Evolutionary conservation across 2,888 invertebrate genomes (phyloP).

Genomic region (Creontiades dilutus): DNA sequence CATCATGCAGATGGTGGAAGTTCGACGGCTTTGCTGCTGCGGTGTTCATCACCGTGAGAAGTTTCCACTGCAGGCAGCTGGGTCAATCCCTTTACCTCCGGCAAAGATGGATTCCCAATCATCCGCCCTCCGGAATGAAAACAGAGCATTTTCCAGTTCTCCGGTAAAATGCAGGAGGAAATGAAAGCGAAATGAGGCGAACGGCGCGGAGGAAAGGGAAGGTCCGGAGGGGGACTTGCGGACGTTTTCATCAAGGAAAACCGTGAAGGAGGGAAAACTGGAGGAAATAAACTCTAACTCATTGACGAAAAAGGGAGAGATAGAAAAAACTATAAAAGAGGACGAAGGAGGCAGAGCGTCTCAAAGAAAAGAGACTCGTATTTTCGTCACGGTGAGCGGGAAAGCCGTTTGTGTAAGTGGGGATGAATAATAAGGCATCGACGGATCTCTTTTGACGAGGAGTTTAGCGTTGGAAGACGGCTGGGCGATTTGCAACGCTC

Average conservation of each 20-base stretch:
- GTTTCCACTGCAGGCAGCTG: no score
- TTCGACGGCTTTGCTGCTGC: no score
- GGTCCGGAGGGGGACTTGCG: not conserved
- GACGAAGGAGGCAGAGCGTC: not conserved
- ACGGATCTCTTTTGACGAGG: not conserved
- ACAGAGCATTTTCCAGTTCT: not conserved
- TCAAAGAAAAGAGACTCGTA: not conserved
- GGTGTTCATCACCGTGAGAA: no score
- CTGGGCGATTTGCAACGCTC: not conserved
- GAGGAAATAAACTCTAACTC: slow-evolving; percentile 30
- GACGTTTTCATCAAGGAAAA: slow-evolving; percentile 39
- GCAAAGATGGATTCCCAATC: slow-evolving; percentile 7
- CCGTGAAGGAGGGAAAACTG: slow-evolving; percentile 19
- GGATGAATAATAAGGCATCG: slow-evolving; percentile 1
- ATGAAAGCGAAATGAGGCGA: slow-evolving; percentile 33
- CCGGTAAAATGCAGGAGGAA: slow-evolving; percentile 32
- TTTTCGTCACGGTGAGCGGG: slow-evolving; percentile 17
- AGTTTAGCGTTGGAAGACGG: not conserved
- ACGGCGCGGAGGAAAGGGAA: not conserved
- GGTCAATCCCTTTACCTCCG: not conserved
- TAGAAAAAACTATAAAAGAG: not conserved
- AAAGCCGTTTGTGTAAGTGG: slow-evolving; percentile 23
- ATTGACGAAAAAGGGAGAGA: not conserved
- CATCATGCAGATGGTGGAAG: no score
- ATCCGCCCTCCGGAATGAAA: not conserved